phyloP scores from a whole-genome alignment of 2,113 vertebrate genomes.

The Mohoua ochrocephala region DNA sequence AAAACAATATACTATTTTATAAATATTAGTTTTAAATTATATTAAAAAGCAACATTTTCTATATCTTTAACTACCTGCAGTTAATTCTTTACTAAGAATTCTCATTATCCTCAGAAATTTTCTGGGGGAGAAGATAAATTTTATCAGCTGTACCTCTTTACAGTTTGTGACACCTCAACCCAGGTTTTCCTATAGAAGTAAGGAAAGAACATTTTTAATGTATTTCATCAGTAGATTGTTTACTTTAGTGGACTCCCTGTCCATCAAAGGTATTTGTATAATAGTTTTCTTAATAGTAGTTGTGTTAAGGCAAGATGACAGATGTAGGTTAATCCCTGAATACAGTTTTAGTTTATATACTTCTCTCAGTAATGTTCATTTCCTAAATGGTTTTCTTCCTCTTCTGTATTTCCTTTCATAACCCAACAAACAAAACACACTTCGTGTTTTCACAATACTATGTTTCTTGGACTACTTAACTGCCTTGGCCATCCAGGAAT shows the following conservation, averaged over 20 bases:
- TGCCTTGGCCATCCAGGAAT: background rate
- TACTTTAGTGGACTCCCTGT: background rate
- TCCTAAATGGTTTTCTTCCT: background rate
- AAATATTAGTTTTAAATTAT: background rate
- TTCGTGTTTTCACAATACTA: background rate
- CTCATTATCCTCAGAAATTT: background rate
- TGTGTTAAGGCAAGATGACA: background rate
- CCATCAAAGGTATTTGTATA: background rate
- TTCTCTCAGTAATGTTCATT: background rate
- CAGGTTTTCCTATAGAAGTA: background rate
- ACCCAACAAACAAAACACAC: background rate
- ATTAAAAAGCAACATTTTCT: background rate
- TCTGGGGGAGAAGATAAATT: background rate
- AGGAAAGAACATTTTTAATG: background rate
- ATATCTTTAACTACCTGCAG: background rate
- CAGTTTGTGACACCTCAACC: background rate
- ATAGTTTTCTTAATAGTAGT: background rate
- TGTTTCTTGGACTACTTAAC: background rate
- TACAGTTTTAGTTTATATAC: background rate
- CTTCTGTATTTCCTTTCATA: background rate
- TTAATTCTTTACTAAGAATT: background rate
- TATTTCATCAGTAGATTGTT: background rate
- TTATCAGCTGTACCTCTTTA: background rate
- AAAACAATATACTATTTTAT: background rate
- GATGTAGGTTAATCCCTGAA: background rate